Percentiles rank a stretch among this genome's conserved stretches.
Evolutionary conservation across 2,113 vertebrate genomes (phyloP).

Genomic region (Progne subis): DNA sequence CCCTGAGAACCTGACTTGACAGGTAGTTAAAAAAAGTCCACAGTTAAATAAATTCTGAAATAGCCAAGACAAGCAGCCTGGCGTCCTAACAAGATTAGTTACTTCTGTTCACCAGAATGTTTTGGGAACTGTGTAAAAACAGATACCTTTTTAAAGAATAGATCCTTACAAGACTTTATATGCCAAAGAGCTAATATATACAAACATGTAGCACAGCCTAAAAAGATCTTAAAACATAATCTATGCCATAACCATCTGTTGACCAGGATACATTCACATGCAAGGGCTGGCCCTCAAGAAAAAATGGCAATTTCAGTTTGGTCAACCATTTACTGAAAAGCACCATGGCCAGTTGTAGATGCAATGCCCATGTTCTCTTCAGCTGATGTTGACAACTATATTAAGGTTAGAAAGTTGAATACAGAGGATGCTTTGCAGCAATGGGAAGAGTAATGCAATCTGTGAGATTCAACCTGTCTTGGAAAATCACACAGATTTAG

Average conservation of each 20-base stretch:
- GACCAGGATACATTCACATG: background rate
- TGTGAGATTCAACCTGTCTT: background rate
- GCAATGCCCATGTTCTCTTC: background rate
- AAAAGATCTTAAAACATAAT: background rate
- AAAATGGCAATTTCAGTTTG: background rate
- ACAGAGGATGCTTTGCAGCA: background rate
- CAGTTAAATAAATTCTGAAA: conserved; percentile 49
- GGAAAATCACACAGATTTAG: background rate
- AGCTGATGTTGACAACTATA: background rate
- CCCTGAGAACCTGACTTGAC: conserved; percentile 32
- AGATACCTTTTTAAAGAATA: conserved; percentile 20
- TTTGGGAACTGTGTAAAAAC: background rate
- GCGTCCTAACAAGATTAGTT: conserved; percentile 45
- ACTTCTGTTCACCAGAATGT: conserved; percentile 49
- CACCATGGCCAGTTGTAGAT: background rate
- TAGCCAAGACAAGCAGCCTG: conserved; percentile 45
- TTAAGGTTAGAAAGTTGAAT: background rate
- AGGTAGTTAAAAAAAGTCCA: conserved; percentile 29
- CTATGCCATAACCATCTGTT: background rate
- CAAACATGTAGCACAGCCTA: background rate
- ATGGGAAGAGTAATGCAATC: background rate
- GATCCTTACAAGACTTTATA: background rate
- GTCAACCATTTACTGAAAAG: background rate
- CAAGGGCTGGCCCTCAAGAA: background rate
- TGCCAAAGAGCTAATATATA: background rate